A percentile compares a stretch with the other conserved stretches of the same genome.
These are phyloP conservation scores for Pedionomus torquatus DNA, from an alignment of 2,113 vertebrate genomes.

Conservation along the genomic window DNA sequence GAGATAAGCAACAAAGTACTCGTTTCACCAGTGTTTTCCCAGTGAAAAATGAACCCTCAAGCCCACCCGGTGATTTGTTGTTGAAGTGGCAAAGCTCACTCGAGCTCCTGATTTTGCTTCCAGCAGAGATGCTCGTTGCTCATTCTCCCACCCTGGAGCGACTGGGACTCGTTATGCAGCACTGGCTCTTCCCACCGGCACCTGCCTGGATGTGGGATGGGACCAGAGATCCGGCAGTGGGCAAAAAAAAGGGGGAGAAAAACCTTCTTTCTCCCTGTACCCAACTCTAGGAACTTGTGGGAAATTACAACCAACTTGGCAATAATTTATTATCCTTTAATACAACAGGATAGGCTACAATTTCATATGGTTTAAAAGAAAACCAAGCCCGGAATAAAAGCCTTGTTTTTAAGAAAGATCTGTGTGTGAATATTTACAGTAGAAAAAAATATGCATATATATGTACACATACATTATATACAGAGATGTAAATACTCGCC, in stretches of 20 bases:
- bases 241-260: not conserved
- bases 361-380: not conserved
- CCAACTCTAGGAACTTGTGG: not conserved
- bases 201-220: not conserved
- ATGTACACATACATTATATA: not conserved
- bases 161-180: not conserved
- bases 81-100: conserved; percentile 14
- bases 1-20: not conserved
- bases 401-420: not conserved
- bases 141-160: conserved; percentile 1
- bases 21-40: not conserved
- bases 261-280: not conserved
- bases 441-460: not conserved
- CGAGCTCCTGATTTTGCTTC: conserved; percentile 23
- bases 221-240: not conserved
- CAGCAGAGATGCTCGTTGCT: conserved; percentile 36
- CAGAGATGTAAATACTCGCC: not conserved
- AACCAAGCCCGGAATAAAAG: not conserved
- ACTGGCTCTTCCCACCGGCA: not conserved
- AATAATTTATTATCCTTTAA: not conserved
- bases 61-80: not conserved
- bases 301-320: not conserved
- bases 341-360: not conserved
- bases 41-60: not conserved
- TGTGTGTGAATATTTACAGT: not conserved